Percentiles rank a stretch among this genome's conserved stretches.
Conservation (phyloP, 2,888 invertebrate genomes). For the Calameuta idolon region DNA sequence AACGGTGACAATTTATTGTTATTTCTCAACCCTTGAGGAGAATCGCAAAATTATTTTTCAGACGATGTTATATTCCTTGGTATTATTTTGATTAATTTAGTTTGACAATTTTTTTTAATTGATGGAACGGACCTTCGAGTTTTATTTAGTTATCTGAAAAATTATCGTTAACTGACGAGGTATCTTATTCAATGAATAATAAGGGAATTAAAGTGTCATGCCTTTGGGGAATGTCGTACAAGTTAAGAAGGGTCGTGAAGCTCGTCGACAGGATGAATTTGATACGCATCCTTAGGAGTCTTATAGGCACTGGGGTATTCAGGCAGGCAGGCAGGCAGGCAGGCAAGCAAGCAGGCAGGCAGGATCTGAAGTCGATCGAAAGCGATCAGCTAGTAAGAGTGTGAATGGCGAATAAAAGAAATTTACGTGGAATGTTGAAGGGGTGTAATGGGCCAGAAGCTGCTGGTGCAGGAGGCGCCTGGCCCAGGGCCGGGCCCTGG, state of each 20-base stretch:
- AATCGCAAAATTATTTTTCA: background rate
- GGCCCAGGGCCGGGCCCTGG: conserved; percentile 45
- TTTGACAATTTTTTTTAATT: background rate
- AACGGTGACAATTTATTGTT: background rate
- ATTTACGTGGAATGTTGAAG: conserved; percentile 45
- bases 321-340: background rate
- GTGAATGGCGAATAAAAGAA: conserved; percentile 4
- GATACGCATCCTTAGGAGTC: conserved; percentile 31
- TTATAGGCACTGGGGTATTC: background rate
- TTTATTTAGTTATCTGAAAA: background rate
- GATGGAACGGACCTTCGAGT: background rate
- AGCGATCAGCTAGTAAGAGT: background rate
- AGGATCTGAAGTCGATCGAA: background rate
- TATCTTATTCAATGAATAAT: background rate
- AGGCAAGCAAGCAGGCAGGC: background rate
- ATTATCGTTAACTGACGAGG: background rate
- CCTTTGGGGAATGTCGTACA: background rate
- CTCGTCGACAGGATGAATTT: conserved; percentile 27
- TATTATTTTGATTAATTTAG: background rate
- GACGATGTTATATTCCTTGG: background rate
- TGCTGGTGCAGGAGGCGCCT: conserved; percentile 63
- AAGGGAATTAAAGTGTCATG: background rate
- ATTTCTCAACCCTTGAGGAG: background rate
- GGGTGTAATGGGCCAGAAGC: conserved; percentile 66
- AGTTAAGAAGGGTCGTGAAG: background rate